Evolutionary conservation across 2,888 invertebrate genomes (phyloP), one percentile per base, ranked within the genome.

Genomic region (Melinaea marsaeus): DNA sequence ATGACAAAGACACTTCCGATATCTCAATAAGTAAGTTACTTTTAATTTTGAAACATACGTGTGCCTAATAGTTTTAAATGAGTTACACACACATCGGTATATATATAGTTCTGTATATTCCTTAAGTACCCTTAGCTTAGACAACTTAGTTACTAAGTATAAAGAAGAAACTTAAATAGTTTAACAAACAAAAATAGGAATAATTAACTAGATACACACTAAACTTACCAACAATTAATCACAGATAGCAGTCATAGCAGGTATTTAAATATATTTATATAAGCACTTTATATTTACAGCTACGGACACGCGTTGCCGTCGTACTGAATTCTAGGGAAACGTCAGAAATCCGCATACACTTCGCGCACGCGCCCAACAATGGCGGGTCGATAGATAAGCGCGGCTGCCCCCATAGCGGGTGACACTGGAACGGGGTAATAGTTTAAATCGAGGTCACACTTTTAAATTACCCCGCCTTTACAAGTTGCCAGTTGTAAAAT

Each of bases 301-400:
- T 61, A 51, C 74, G 69, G 71, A 75, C 74, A 70, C 75, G 79
- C 78, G 74, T 76, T 75, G 77, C 75, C 75, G 75, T 76, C 75
- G 71, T 78, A 81, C 82, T 84, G 83, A 78, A 74, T 75, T 72
- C 70, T 62, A 63, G 69, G 71, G 70, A 74, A 86, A 87, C 85
- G 87, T 88, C 88, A 88, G 79, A 75, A 76, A 83, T 85, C 86
- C 86, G 88, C 88, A 88, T 84, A 79, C 76, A 75, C 75, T 75
- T 74, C 73, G 77, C 85, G 88, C 88, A 78, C 83, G 88, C 84
- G 86, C 77, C 72, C 69, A 67, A 66, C 69, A 74, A 71, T 70
- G 70, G 63, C 72, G 78, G 85, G 86, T 87, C 87, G 87, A 87
- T 87, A 87, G 76, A 85, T 86, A 87, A 85, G 75, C 71, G 83